Percentiles rank a stretch among this genome's conserved stretches.
phyloP scores from a whole-genome alignment of 2,888 invertebrate genomes.

The Sinohyriopsis cumingii region DNA sequence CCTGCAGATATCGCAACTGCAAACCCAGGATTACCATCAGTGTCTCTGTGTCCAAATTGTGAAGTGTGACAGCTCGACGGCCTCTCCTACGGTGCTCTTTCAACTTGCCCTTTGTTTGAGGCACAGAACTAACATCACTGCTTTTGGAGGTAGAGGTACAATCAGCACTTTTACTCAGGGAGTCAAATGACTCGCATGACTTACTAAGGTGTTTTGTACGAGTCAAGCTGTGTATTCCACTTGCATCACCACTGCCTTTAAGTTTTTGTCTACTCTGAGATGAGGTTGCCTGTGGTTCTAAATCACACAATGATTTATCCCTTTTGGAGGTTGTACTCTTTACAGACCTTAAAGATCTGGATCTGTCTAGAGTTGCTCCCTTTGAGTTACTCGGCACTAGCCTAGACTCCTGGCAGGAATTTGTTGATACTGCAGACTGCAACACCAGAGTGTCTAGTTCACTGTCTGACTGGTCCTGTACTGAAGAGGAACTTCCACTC shows the following conservation, averaged over 20 bases:
- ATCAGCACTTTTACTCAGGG: slow-evolving; percentile 21
- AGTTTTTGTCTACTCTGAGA: no score
- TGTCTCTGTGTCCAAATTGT: slow-evolving; percentile 59
- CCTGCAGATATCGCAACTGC: slow-evolving; percentile 62
- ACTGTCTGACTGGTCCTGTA: slow-evolving; percentile 42
- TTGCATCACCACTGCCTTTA: slow-evolving; percentile 15
- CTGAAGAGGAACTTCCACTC: slow-evolving; percentile 49
- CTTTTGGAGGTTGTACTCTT: no score
- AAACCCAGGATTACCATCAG: slow-evolving; percentile 58
- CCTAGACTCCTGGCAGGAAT: no score
- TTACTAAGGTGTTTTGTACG: slow-evolving; percentile 26
- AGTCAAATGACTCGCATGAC: slow-evolving; percentile 47
- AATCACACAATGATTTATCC: no score
- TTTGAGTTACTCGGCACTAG: no score
- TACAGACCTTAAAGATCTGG: no score
- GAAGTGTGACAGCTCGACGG: slow-evolving; percentile 57
- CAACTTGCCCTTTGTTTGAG: slow-evolving; percentile 40
- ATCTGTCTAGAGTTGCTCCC: no score
- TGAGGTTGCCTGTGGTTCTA: no score
- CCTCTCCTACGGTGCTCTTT: slow-evolving; percentile 55
- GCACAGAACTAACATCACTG: slow-evolving; percentile 11
- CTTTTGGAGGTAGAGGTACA: slow-evolving; percentile 5
- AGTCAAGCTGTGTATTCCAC: slow-evolving; percentile 27
- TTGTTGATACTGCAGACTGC: no score
- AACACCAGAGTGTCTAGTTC: slow-evolving; percentile 26